These are phyloP conservation scores for Gallinago paraguaiae DNA, from an alignment of 2,113 vertebrate species.

Conservation along the genomic window DNA sequence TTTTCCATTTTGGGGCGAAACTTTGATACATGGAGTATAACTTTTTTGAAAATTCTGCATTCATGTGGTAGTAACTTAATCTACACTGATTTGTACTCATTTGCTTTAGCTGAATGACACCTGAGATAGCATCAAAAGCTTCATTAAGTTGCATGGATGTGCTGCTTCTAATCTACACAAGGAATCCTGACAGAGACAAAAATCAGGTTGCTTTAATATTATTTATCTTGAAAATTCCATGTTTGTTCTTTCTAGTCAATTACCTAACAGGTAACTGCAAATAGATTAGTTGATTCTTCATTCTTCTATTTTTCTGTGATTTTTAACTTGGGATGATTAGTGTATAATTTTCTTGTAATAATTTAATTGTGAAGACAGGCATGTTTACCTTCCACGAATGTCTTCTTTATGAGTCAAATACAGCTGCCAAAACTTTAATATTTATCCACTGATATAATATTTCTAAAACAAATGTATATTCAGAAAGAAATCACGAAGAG, in stretches of 20 bases:
- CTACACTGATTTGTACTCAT: neutral
- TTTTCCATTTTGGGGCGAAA: neutral
- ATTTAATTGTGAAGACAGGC: neutral
- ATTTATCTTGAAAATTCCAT: neutral
- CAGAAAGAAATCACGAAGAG: neutral
- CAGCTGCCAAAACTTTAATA: neutral
- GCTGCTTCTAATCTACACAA: neutral
- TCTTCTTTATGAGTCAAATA: neutral
- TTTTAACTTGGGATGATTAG: neutral
- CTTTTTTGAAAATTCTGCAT: neutral
- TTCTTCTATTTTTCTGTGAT: neutral
- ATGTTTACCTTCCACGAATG: neutral
- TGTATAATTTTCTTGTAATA: neutral
- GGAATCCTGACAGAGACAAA: neutral
- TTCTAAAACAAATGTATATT: neutral
- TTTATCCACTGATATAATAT: neutral
- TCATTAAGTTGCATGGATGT: neutral
- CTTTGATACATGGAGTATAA: neutral
- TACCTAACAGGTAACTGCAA: neutral
- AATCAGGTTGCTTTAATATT: neutral
- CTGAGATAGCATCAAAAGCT: neutral
- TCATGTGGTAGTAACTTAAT: neutral
- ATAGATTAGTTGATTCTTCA: neutral
- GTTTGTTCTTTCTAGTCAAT: neutral
- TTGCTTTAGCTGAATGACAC: neutral